These are phyloP conservation scores for Psilopogon haemacephalus DNA, from an alignment of 2,113 vertebrate genomes.

Conservation along the genomic window DNA sequence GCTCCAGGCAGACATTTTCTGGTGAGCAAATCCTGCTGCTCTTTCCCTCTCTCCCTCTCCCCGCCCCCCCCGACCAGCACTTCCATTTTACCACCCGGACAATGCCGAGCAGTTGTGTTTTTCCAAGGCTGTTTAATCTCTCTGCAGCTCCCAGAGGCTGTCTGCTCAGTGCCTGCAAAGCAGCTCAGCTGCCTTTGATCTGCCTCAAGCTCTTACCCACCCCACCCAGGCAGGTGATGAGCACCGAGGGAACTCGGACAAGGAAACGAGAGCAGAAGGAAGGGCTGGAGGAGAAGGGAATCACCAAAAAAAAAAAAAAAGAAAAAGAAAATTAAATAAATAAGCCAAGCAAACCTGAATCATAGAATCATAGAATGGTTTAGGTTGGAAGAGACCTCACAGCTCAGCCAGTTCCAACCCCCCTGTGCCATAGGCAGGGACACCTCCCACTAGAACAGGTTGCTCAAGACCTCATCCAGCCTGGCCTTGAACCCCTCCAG, in stretches of 20 bases:
- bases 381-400: no score
- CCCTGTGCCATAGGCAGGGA: no score
- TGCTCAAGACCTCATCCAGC: no score
- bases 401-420: no score
- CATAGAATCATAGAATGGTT: no score
- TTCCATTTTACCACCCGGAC: conserved; percentile 25
- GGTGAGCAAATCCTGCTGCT: background rate
- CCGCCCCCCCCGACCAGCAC: no score
- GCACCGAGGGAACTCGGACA: background rate
- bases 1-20: background rate
- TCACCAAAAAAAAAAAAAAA: background rate
- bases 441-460: no score
- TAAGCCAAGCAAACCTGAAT: background rate
- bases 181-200: conserved; percentile 2
- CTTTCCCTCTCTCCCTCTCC: background rate
- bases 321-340: no score
- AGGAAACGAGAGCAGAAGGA: conserved; percentile 14
- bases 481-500: no score
- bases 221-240: background rate
- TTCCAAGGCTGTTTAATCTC: background rate
- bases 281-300: background rate
- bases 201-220: conserved; percentile 31
- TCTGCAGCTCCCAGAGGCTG: background rate
- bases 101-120: background rate
- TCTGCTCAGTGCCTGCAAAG: background rate